A percentile compares a stretch with the other conserved stretches of the same genome.
phyloP scores from a whole-genome alignment of 2,797 vertebrate species.

The Enteromius trimaculatus region DNA sequence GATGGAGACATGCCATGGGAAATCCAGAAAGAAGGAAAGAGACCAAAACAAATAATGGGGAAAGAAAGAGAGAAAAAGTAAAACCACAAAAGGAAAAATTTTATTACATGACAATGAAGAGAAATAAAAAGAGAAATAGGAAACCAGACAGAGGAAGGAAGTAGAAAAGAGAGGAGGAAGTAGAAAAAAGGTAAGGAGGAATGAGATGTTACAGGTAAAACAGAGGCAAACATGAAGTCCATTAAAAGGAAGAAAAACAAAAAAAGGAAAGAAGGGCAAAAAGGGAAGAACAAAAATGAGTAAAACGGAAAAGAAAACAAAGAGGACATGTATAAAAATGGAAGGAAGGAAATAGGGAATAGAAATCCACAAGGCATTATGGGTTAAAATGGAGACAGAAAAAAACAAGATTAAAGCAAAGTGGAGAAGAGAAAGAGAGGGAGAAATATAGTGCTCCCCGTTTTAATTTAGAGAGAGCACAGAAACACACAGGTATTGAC shows the following conservation, averaged over 20 bases:
- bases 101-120: not conserved
- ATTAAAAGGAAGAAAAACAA: not conserved
- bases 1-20: not conserved
- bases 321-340: not conserved
- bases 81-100: not conserved
- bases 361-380: not conserved
- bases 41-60: not conserved
- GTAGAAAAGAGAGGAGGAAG: too few relatives aligned
- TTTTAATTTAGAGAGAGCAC: conserved; percentile 59
- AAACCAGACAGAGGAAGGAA: not conserved
- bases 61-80: not conserved
- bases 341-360: conserved; percentile 44
- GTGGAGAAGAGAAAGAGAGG: conserved; percentile 29
- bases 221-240: not conserved
- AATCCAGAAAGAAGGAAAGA: not conserved
- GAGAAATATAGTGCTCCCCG: conserved; percentile 39
- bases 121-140: not conserved
- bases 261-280: not conserved
- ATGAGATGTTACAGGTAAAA: not conserved
- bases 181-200: not conserved
- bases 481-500: conserved; percentile 54
- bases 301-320: not conserved
- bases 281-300: not conserved
- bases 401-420: conserved; percentile 15
- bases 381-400: conserved; percentile 3